Conservation (phyloP, 2,113 vertebrate genomes). For the Aleadryas rufinucha region DNA sequence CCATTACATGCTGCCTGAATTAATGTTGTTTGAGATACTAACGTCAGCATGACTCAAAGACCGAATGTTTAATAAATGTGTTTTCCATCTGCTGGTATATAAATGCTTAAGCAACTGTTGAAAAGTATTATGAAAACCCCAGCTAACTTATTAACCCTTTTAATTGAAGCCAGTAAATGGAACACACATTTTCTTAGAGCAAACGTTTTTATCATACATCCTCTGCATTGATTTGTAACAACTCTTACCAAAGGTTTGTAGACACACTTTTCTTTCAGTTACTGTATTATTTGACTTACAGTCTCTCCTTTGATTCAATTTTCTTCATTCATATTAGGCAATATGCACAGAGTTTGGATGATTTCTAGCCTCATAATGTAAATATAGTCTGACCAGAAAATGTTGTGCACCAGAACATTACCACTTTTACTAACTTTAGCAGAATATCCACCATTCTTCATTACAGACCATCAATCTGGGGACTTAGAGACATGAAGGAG, state of each 20-base stretch:
- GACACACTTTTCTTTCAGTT: not conserved
- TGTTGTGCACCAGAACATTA: not conserved
- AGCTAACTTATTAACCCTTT: not conserved
- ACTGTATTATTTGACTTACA: not conserved
- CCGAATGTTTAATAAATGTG: conserved; percentile 39
- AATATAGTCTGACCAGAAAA: not conserved
- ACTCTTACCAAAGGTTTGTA: not conserved
- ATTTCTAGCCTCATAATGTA: not conserved
- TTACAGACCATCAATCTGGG: not conserved
- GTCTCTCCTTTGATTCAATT: not conserved
- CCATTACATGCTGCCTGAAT: not conserved
- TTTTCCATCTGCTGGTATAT: conserved; percentile 20
- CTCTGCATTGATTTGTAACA: not conserved
- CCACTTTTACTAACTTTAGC: not conserved
- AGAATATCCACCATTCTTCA: not conserved
- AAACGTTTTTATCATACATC: not conserved
- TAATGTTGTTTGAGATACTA: not conserved
- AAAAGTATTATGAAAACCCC: not conserved
- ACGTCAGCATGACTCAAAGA: not conserved
- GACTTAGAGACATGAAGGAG: not conserved
- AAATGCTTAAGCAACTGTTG: conserved; percentile 34
- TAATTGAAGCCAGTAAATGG: not conserved
- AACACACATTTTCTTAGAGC: not conserved
- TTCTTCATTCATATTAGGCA: not conserved
- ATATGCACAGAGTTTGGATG: not conserved